Conservation (phyloP, 2,113 vertebrate species). For the Phocoena sinus region DNA sequence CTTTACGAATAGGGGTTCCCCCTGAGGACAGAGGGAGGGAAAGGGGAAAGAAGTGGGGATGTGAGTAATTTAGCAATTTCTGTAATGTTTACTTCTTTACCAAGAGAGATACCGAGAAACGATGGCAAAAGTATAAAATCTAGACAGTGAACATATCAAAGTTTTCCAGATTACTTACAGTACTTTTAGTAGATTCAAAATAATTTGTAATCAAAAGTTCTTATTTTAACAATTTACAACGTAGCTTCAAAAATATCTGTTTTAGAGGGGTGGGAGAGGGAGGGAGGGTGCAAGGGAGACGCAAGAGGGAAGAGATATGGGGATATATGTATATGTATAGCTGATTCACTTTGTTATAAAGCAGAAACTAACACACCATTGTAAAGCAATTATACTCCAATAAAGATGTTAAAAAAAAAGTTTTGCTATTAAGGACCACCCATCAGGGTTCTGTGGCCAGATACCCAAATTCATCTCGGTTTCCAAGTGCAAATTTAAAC, state of each 20-base stretch:
- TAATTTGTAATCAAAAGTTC: not conserved
- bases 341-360: no score
- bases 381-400: no score
- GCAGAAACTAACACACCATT: no score
- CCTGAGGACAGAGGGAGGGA: not conserved
- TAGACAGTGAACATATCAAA: not conserved
- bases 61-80: not conserved
- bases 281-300: no score
- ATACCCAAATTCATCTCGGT: not conserved
- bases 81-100: not conserved
- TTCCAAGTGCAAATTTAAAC: not conserved
- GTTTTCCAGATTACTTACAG: not conserved
- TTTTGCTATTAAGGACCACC: not conserved
- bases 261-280: no score
- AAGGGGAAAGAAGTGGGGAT: not conserved
- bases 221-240: not conserved
- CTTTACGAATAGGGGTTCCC: not conserved
- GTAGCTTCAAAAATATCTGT: not conserved
- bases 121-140: not conserved
- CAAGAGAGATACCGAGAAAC: not conserved
- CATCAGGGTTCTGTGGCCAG: not conserved
- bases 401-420: no score
- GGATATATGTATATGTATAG: no score
- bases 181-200: not conserved
- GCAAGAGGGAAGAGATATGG: no score